Conservation (phyloP, 2,888 invertebrate species). For the Nomada ferruginata region DNA sequence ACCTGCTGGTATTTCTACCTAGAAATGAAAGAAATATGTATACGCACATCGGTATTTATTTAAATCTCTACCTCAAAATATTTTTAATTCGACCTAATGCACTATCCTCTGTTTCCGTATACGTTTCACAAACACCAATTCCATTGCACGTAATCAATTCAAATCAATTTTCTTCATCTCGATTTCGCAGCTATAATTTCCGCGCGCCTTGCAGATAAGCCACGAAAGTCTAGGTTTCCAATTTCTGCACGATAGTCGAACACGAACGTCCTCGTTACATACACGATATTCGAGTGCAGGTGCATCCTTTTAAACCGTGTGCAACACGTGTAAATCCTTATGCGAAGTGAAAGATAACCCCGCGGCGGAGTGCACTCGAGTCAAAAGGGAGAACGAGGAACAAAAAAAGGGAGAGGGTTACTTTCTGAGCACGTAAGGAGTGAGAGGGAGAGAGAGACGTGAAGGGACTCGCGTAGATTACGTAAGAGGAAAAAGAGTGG, state of each 20-base stretch:
- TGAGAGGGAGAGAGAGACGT: constrained; percentile 4
- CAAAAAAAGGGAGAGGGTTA: constrained; percentile 11
- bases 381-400: constrained; percentile 17
- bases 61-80: no score
- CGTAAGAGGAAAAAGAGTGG: constrained; percentile 50
- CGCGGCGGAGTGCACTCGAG: constrained; percentile 52
- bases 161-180: no score
- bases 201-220: no score
- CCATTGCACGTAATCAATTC: no score
- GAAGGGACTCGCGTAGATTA: constrained; percentile 49
- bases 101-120: no score
- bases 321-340: constrained; percentile 59
- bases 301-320: constrained; percentile 23
- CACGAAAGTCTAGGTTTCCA: no score
- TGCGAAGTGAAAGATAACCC: constrained; percentile 54
- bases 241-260: background rate
- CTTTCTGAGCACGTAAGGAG: constrained; percentile 31
- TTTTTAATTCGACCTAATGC: no score
- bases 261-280: constrained; percentile 22
- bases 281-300: constrained; percentile 29
- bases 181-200: no score
- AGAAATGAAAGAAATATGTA: no score
- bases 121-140: no score
- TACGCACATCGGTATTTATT: no score
- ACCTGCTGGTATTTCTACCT: no score